Evolutionary conservation across 2,888 invertebrate species (phyloP).

Genomic region (Subacronicta megacephala): DNA sequence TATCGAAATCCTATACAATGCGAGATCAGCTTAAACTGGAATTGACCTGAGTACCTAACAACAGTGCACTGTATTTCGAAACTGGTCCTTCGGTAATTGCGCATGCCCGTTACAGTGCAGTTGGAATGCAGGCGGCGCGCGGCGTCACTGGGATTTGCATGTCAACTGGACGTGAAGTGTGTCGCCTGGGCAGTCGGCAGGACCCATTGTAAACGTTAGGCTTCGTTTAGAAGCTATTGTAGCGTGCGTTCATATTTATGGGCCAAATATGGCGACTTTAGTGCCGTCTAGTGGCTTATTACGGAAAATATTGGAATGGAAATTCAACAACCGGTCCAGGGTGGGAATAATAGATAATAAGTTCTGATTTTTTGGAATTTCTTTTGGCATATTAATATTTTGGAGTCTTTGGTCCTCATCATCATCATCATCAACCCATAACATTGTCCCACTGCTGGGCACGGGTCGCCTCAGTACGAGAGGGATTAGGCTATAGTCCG

Average conservation of each 20-base stretch:
- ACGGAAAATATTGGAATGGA: background rate
- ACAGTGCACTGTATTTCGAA: slow-evolving; percentile 43
- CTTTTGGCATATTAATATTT: no score
- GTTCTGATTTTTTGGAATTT: no score
- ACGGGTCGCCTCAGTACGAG: no score
- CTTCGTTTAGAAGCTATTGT: slow-evolving; percentile 32
- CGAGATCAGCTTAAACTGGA: no score
- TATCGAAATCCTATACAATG: no score
- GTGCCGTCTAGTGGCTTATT: slow-evolving; percentile 1
- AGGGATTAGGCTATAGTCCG: no score
- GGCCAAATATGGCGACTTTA: background rate
- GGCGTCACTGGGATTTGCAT: slow-evolving; percentile 64
- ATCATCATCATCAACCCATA: no score
- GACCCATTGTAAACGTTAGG: slow-evolving; percentile 59
- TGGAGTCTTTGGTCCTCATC: no score
- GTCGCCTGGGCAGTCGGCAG: slow-evolving; percentile 55
- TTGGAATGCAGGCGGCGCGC: slow-evolving; percentile 60
- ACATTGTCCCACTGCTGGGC: no score
- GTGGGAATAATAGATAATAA: no score
- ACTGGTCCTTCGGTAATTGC: slow-evolving; percentile 52
- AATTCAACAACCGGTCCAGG: no score
- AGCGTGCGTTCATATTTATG: slow-evolving; percentile 3
- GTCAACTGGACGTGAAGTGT: slow-evolving; percentile 59
- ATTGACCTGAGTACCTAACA: no score
- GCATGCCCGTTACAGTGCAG: slow-evolving; percentile 50